A percentile compares a stretch with the other conserved stretches of the same genome.
phyloP scores from a whole-genome alignment of 1,140 invertebrate genomes.

The Rhagoletis zephyria region DNA sequence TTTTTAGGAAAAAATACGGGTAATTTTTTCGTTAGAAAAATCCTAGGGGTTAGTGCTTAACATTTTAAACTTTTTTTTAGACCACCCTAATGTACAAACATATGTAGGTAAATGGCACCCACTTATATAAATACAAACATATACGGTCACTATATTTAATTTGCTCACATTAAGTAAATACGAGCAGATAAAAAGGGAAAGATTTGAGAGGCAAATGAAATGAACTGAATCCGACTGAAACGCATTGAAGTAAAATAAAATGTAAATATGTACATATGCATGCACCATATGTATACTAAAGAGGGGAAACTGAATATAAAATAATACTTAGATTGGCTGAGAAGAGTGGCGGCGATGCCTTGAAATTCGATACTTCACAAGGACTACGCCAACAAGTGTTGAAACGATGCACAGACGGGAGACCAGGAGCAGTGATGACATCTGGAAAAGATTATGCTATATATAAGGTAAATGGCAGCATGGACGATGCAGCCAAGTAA shows the following conservation, averaged over 20 bases:
- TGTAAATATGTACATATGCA: neutral
- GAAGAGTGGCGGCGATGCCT: neutral
- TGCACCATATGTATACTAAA: neutral
- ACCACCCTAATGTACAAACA: too few species aligned
- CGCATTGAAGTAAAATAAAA: slow-evolving; percentile 34
- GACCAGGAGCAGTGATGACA: neutral
- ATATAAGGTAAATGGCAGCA: neutral
- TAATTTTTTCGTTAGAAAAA: too few species aligned
- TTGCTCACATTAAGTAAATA: slow-evolving; percentile 54
- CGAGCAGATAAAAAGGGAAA: slow-evolving; percentile 16
- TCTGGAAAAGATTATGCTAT: neutral
- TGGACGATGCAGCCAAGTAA: neutral
- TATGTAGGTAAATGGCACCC: neutral
- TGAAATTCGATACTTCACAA: neutral
- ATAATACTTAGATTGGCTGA: slow-evolving; percentile 11
- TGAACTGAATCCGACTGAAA: slow-evolving; percentile 25
- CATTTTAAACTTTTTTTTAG: too few species aligned
- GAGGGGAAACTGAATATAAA: slow-evolving; percentile 20
- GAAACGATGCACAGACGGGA: neutral
- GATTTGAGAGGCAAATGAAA: slow-evolving; percentile 38
- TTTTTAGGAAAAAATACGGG: too few species aligned
- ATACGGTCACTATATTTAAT: slow-evolving; percentile 9
- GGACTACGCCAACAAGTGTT: neutral
- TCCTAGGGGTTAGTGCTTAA: too few species aligned
- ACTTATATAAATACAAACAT: neutral